Evolutionary conservation across 2,113 vertebrate genomes (phyloP).

Genomic region (Caracal caracal): DNA sequence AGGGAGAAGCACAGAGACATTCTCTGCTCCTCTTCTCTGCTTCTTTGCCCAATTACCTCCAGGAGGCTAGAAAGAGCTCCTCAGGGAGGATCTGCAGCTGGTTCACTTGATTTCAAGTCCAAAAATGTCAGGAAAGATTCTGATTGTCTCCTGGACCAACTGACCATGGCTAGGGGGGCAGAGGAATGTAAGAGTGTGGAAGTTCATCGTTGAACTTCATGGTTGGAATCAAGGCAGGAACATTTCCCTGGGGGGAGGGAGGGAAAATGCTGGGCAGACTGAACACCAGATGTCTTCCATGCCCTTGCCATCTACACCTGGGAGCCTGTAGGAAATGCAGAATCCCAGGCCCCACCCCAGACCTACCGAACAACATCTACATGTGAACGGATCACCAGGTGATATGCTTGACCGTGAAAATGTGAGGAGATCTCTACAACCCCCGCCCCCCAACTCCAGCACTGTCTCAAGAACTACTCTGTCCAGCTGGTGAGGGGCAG

Average conservation of each 20-base stretch:
- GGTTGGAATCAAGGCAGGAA: not conserved
- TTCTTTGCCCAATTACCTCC: not conserved
- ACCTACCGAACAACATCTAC: not conserved
- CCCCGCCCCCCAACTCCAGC: not conserved
- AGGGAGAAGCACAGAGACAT: not conserved
- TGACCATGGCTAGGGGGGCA: not conserved
- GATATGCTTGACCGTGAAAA: not conserved
- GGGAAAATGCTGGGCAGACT: not conserved
- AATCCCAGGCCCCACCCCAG: not conserved
- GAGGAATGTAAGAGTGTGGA: not conserved
- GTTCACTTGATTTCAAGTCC: not conserved
- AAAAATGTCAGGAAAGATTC: not conserved
- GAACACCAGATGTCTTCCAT: not conserved
- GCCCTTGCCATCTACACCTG: not conserved
- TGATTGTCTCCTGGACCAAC: not conserved
- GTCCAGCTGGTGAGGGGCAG: not conserved
- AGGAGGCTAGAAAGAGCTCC: not conserved
- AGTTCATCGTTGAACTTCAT: not conserved
- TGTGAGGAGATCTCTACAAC: not conserved
- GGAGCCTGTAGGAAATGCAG: not conserved
- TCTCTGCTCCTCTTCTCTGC: not conserved
- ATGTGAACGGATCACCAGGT: not conserved
- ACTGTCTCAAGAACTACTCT: not conserved
- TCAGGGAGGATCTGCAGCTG: not conserved
- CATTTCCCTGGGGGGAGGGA: not conserved